Conservation (phyloP, 1,140 invertebrate genomes). For the Sitodiplosis mosellana region DNA sequence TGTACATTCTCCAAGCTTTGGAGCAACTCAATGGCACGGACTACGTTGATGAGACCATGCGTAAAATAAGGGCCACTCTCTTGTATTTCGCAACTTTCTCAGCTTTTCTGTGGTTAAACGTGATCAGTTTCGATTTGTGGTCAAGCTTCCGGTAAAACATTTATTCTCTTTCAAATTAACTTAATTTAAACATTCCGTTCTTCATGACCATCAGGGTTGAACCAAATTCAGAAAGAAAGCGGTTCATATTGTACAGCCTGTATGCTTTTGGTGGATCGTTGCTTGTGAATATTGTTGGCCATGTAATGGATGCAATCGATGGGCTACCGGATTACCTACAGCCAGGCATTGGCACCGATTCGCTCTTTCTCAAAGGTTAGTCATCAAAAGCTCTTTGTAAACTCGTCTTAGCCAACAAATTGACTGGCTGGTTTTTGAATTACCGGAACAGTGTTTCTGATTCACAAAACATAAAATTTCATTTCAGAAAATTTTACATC, state of each 20-base stretch:
- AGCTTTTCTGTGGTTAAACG: conserved; percentile 60
- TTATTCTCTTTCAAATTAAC: conserved; percentile 1
- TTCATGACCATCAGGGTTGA: conserved; percentile 27
- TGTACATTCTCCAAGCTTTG: conserved; percentile 35
- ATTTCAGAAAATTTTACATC: conserved; percentile 34
- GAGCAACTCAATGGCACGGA: conserved; percentile 24
- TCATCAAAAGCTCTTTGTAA: conserved; percentile 2
- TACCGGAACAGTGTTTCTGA: too few relatives aligned
- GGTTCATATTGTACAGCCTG: conserved; percentile 44
- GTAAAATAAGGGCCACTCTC: conserved; percentile 30
- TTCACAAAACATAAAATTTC: too few relatives aligned
- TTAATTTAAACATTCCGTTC: conserved; percentile 1
- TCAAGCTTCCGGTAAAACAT: conserved; percentile 43
- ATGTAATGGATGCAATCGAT: conserved; percentile 28
- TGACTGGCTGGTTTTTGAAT: too few relatives aligned
- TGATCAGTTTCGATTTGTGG: conserved; percentile 60
- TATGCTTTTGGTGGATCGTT: conserved; percentile 51
- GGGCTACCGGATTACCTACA: conserved; percentile 23
- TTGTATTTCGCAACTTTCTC: conserved; percentile 55
- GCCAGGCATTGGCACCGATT: conserved; percentile 31
- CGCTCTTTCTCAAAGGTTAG: not conserved
- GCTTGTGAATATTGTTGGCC: conserved; percentile 24
- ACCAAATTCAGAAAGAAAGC: conserved; percentile 27
- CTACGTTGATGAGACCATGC: not conserved
- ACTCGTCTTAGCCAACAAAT: too few relatives aligned